phyloP scores from a whole-genome alignment of 2,113 vertebrate species.

The Cololabis saira region DNA sequence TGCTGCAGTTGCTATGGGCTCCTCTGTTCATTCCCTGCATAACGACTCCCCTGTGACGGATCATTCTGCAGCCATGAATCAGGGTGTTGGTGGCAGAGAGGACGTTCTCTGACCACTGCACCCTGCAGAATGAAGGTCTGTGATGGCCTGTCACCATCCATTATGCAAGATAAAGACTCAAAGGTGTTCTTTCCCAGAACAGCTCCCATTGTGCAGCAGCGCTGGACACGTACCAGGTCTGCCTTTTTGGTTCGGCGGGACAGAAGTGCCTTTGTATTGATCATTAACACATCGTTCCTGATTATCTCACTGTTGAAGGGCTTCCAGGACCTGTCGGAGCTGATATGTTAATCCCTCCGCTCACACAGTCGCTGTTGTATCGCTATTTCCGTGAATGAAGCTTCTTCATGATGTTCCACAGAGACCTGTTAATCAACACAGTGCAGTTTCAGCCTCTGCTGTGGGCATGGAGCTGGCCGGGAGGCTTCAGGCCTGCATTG shows the following conservation, averaged over 20 bases:
- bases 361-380: conserved; percentile 28
- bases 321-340: conserved; percentile 42
- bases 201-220: conserved; percentile 72
- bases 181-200: conserved; percentile 75
- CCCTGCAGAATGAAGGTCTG: conserved; percentile 61
- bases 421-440: conserved; percentile 58
- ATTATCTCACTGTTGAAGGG: conserved; percentile 65
- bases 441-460: conserved; percentile 30
- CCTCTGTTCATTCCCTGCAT: conserved; percentile 42
- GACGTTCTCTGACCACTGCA: conserved; percentile 55
- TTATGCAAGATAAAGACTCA: conserved; percentile 51
- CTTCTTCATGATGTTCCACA: conserved; percentile 55
- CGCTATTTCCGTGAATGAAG: conserved; percentile 26
- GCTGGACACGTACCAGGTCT: conserved; percentile 61
- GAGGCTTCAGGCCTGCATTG: conserved; percentile 4
- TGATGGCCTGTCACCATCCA: conserved; percentile 67
- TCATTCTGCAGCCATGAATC: conserved; percentile 15
- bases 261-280: conserved; percentile 75
- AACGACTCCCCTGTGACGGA: conserved; percentile 44
- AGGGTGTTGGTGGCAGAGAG: conserved; percentile 25
- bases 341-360: conserved; percentile 48
- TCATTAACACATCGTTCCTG: conserved; percentile 62
- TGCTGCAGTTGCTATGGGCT: conserved; percentile 3
- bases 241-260: conserved; percentile 52
- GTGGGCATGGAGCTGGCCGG: conserved; percentile 4